These are phyloP conservation scores for Leptogaster cylindrica DNA, from an alignment of 2,888 invertebrate genomes.

Conservation along the genomic window DNA sequence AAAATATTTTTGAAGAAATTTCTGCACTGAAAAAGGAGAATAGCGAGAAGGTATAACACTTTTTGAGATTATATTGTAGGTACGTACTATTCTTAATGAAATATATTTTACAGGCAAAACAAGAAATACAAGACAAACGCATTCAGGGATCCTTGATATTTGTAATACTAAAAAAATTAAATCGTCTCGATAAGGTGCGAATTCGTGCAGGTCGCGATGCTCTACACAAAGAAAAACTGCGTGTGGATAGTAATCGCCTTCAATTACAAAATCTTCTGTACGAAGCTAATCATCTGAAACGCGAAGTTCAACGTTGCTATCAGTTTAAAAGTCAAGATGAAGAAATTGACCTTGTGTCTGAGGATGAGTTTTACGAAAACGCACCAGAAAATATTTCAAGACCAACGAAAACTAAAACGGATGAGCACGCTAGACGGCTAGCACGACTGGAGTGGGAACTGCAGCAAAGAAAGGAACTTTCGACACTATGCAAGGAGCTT, in stretches of 20 bases:
- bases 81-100: neutral
- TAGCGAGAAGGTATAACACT: constrained; percentile 59
- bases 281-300: constrained; percentile 90
- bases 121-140: constrained; percentile 71
- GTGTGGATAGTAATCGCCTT: constrained; percentile 87
- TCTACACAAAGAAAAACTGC: constrained; percentile 81
- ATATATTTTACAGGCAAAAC: constrained; percentile 64
- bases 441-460: constrained; percentile 92
- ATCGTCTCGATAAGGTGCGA: constrained; percentile 87
- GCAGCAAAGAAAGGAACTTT: constrained; percentile 82
- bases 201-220: constrained; percentile 83
- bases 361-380: constrained; percentile 81
- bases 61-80: neutral
- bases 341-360: constrained; percentile 84
- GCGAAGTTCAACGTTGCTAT: constrained; percentile 92
- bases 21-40: constrained; percentile 69
- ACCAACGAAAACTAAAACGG: constrained; percentile 69
- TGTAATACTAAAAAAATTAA: constrained; percentile 86
- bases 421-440: constrained; percentile 81
- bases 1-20: constrained; percentile 73
- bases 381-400: constrained; percentile 76
- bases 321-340: constrained; percentile 96
- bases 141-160: constrained; percentile 77
- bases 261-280: constrained; percentile 92
- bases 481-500: constrained; percentile 76